Conservation (phyloP, 2,888 invertebrate genomes). For the Cinara cedri region DNA sequence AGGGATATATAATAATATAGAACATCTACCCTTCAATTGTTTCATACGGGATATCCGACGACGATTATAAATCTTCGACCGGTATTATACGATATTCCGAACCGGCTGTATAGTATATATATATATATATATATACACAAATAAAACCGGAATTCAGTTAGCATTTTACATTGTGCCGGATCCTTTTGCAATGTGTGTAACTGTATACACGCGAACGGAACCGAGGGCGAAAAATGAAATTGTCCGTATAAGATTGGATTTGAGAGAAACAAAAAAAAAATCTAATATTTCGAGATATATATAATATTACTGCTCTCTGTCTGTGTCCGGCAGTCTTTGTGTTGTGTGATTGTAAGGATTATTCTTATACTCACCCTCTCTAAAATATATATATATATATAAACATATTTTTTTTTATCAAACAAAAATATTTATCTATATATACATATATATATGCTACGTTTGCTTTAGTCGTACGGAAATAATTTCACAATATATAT, state of each 20-base stretch:
- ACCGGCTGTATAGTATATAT: not conserved
- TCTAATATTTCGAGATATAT: slow-evolving; percentile 19
- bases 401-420: not conserved
- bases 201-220: not conserved
- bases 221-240: not conserved
- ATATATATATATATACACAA: not conserved
- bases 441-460: not conserved
- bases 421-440: not conserved
- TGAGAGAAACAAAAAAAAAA: not conserved
- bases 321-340: not conserved
- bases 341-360: not conserved
- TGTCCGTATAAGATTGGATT: slow-evolving; percentile 4
- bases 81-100: not conserved
- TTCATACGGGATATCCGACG: not conserved
- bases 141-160: not conserved
- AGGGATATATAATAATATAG: not conserved
- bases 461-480: slow-evolving; percentile 9
- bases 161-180: not conserved
- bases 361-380: not conserved
- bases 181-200: not conserved
- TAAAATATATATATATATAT: too few relatives aligned
- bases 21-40: not conserved
- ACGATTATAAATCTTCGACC: not conserved
- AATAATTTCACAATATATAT: slow-evolving; percentile 8
- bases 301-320: not conserved